Evolutionary conservation across 2,797 vertebrate genomes (phyloP).

Genomic region (Pelodytes ibericus): DNA sequence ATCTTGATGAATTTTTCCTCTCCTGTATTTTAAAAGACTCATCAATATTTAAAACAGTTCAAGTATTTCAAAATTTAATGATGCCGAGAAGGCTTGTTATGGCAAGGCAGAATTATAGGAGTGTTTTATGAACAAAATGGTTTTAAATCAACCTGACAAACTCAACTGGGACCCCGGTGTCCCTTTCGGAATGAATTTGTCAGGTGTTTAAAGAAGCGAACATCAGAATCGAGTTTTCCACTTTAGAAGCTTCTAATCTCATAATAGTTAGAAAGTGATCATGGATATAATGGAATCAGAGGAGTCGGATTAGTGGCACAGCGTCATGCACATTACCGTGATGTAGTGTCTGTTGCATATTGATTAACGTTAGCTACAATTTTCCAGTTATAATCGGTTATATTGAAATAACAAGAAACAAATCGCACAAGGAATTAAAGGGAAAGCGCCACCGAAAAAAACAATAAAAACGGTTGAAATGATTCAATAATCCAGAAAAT

Average conservation of each 20-base stretch:
- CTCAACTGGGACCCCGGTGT: conserved; percentile 55
- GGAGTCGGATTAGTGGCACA: conserved; percentile 5
- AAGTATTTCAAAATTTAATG: conserved; percentile 56
- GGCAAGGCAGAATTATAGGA: conserved; percentile 49
- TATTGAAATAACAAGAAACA: too few relatives aligned
- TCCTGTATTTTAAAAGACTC: conserved; percentile 41
- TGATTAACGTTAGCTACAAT: too few relatives aligned
- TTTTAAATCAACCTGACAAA: conserved; percentile 57
- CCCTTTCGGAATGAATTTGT: conserved; percentile 55
- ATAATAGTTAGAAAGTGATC: conserved; percentile 70
- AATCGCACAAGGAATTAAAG: too few relatives aligned
- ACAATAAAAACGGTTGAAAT: too few relatives aligned
- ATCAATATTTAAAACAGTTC: conserved; percentile 54
- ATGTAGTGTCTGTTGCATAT: too few relatives aligned
- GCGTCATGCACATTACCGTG: not conserved
- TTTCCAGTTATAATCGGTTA: too few relatives aligned
- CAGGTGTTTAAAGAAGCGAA: conserved; percentile 58
- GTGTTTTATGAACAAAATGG: conserved; percentile 57
- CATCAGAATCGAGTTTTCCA: conserved; percentile 76
- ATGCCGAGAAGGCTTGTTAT: conserved; percentile 50
- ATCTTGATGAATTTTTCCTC: conserved; percentile 40
- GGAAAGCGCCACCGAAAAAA: too few relatives aligned
- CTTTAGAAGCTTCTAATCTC: conserved; percentile 73
- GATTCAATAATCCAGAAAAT: too few relatives aligned
- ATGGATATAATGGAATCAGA: conserved; percentile 46